Evolutionary conservation across 2,113 vertebrate genomes (phyloP).

Genomic region (Podarcis raffonei): DNA sequence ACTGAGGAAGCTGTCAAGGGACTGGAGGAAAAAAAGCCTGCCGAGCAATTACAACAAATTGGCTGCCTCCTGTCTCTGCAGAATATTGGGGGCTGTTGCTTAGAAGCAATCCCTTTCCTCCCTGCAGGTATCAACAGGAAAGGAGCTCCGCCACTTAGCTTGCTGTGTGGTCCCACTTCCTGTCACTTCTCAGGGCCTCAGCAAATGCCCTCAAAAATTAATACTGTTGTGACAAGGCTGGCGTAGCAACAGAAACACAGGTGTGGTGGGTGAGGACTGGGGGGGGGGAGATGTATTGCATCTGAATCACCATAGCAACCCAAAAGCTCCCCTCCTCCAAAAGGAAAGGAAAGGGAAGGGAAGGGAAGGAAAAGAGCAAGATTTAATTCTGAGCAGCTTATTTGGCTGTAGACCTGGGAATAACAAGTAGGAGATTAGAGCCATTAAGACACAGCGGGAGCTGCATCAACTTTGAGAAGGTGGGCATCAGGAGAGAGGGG

Average conservation of each 20-base stretch:
- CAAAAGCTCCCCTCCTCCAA: neutral
- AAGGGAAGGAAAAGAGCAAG: neutral
- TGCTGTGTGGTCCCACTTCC: accelerated
- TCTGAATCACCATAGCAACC: constrained; percentile 71
- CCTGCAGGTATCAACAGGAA: no score
- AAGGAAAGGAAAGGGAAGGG: constrained; percentile 1
- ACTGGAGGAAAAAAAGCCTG: no score
- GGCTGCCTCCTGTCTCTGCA: neutral
- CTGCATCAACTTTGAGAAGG: constrained; percentile 28
- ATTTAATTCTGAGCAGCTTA: constrained; percentile 76
- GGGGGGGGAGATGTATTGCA: constrained; percentile 24
- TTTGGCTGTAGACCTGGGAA: constrained; percentile 76
- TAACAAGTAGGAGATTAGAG: constrained; percentile 77
- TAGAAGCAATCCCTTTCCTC: no score
- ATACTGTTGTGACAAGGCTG: neutral
- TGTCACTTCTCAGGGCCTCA: neutral
- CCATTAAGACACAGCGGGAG: constrained; percentile 74
- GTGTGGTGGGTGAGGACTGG: neutral
- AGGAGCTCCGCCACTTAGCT: accelerated
- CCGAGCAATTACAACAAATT: neutral
- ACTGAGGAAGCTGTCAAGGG: neutral
- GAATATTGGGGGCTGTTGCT: no score
- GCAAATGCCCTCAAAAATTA: accelerated
- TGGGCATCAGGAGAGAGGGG: constrained; percentile 42
- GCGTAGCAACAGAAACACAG: neutral